These are phyloP conservation scores for Loriculus beryllinus DNA, from an alignment of 2,797 vertebrate genomes.

Conservation along the genomic window DNA sequence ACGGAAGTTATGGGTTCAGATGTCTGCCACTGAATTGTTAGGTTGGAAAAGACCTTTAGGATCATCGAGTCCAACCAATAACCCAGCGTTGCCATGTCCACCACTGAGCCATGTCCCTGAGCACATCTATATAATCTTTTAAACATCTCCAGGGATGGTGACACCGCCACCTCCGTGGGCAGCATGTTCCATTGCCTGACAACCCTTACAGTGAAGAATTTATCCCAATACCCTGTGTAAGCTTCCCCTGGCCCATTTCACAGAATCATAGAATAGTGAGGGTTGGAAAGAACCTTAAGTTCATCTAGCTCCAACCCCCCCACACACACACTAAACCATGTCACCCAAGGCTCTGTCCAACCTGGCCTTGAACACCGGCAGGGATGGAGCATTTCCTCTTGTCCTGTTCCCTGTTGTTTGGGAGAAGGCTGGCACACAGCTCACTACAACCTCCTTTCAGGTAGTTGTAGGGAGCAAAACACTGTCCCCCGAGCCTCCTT, in stretches of 20 bases:
- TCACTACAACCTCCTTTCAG: accelerated
- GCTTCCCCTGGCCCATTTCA: not conserved
- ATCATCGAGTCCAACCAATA: accelerated
- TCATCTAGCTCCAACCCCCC: no score
- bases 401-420: accelerated
- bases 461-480: accelerated
- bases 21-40: accelerated
- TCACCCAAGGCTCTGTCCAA: no score
- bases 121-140: accelerated
- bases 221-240: not conserved
- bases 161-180: not conserved
- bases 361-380: no score
- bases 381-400: not conserved
- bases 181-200: not conserved
- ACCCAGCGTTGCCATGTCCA: accelerated
- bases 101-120: accelerated
- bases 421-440: not conserved
- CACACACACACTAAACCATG: no score
- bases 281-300: no score
- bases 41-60: accelerated
- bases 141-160: no score
- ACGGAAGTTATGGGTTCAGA: not conserved
- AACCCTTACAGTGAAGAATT: accelerated
- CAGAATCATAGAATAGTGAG: no score
- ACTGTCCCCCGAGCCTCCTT: accelerated